phyloP scores from a whole-genome alignment of 2,113 vertebrate species.

The Podiceps cristatus region DNA sequence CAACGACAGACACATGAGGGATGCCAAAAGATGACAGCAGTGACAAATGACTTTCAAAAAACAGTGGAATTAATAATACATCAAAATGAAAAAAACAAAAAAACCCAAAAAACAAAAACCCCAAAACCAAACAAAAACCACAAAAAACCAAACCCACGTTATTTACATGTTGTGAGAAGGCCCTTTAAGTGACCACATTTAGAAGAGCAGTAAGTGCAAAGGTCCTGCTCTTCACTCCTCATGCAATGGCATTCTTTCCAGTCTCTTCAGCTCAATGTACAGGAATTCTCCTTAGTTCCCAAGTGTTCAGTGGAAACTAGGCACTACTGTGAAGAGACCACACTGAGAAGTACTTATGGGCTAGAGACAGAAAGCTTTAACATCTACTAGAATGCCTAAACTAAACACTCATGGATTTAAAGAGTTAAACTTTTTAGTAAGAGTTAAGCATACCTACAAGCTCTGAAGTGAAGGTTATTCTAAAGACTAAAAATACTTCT shows the following conservation, averaged over 20 bases:
- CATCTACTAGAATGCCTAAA: background rate
- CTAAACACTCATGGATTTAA: background rate
- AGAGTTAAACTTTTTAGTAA: background rate
- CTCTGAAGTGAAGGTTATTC: background rate
- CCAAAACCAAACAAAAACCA: no score
- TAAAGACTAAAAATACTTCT: background rate
- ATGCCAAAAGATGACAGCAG: background rate
- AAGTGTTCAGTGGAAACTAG: background rate
- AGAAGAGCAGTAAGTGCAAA: background rate
- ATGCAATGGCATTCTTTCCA: background rate
- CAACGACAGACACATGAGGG: background rate
- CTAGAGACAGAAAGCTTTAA: background rate
- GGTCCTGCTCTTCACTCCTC: background rate
- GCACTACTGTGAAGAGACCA: background rate
- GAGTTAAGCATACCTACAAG: background rate
- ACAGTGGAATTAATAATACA: background rate
- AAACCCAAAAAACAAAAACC: no score
- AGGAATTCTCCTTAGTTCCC: background rate
- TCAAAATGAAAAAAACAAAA: background rate
- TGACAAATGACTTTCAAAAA: background rate
- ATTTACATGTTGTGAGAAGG: background rate
- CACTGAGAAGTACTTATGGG: background rate
- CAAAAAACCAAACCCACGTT: background rate
- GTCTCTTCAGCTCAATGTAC: background rate
- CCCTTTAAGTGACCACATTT: background rate